Evolutionary conservation across 1,140 invertebrate species (phyloP), one percentile per base, ranked within the genome.

Genomic region (Liolophura sinensis): DNA sequence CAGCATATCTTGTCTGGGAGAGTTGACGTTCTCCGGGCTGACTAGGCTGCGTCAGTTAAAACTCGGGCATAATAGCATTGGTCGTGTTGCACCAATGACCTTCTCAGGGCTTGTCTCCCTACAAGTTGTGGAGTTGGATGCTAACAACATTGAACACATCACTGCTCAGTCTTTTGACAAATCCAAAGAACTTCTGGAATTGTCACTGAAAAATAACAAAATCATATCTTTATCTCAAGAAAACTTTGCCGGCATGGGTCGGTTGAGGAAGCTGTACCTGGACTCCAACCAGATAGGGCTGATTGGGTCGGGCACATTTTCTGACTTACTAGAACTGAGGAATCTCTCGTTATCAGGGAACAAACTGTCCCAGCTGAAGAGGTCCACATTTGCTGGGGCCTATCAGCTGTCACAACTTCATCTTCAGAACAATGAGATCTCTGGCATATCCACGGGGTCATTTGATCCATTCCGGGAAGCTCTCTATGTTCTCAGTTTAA

Each of bases 381-480:
- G 58, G 16, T 47, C 63, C 50, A 62, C 57, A n/a, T 71, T 71
- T 24, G 18, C 22, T 20, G 62, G 66, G 25, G 40, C 49, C 12
- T 54, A 40, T 46, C 56, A 61, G 49, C 62, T 71, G 20, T 25
- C 20, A 48, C 11, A 46, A 1, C 22, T 71, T 22, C 58, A 68
- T 22, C 20, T 71, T 0, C 65, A 66, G 61, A 12, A 60, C 40
- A 71, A 71, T 25, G 48, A 55, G 0, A 40, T 71, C 12, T 46
- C 66, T 6, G 20, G 9, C 9, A 52, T 71, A 24, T 16, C 47
- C 25, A 48, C 56, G 20, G 51, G 58, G 27, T 56, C 66, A 31
- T 71, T 71, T 64, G 56, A 64, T 22, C 64, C 62, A 59, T 71
- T 71, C 55, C 48, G 48, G 14, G 62, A 71, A 20, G 51, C 55